Base-by-base conservation (phyloP, 2,888 invertebrate species). In the Allophyes oxyacanthae region DNA sequence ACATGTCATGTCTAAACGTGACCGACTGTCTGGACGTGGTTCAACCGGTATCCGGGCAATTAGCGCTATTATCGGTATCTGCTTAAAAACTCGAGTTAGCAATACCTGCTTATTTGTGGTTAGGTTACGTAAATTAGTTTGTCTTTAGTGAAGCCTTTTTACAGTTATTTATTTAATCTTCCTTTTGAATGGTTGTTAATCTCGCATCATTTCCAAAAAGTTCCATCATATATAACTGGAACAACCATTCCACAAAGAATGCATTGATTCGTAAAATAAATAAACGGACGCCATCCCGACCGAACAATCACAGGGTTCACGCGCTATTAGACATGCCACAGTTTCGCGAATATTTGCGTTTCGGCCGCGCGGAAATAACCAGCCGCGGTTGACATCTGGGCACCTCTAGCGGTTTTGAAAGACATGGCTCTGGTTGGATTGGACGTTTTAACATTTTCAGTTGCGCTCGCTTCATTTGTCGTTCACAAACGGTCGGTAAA, bases 401-500 rank as follows among this genome's bases (percentile, higher is more conserved):
- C 44, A 38, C 43, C 55, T 55, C 64, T 68, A 54, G 49, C 30
- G 61, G 57, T 61, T 60, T 64, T 51, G 20, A 55, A 75, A 77
- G 75, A 76, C 61, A 54, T 60, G 52, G 86, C 52, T 77, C 82
- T 46, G 10, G 64, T 64, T 72, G 63, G 38, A 49, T 55, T 85
- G 86, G 87, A 43, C 72, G 74, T 78, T 81, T 81, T 75, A 78
- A 77, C 83, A 79, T 80, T 82, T 79, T 72, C 81, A 76, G 75
- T 75, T 75, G 74, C 74, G 70, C 75, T 63, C 87, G 90, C 87
- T 89, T 90, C 90, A 91, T 91, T 90, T 88, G 88, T 79, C 84
- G 83, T 72, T 85, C 85, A 90, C 90, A 91, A 90, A 87, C 87
- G 88, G 75, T 71, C 77, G 81, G 77, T 82, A 88, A 91, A 91